Conservation (phyloP, 2,113 vertebrate species). For the Thamnophis sirtalis region DNA sequence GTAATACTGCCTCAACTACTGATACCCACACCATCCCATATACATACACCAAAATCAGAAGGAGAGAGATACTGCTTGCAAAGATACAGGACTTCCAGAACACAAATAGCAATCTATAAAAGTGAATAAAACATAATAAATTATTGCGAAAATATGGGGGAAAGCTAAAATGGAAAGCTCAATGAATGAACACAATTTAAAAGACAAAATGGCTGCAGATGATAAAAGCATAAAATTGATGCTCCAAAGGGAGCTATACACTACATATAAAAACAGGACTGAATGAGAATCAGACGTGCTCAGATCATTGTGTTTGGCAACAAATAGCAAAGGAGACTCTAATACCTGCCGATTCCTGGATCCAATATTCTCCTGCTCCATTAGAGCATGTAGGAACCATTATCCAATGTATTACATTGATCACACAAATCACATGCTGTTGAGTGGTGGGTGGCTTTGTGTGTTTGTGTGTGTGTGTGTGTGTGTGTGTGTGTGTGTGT, state of each 20-base stretch:
- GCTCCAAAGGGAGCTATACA: neutral
- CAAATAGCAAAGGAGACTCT: neutral
- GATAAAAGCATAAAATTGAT: neutral
- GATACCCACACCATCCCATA: neutral
- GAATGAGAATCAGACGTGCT: neutral
- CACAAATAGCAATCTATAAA: neutral
- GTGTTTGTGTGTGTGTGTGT: neutral
- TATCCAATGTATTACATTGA: neutral
- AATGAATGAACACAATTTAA: neutral
- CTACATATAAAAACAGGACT: neutral
- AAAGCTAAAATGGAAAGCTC: neutral
- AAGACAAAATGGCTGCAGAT: neutral
- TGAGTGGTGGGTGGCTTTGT: neutral
- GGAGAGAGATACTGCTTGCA: neutral
- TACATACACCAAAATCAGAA: neutral
- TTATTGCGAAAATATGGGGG: neutral
- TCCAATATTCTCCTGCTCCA: neutral
- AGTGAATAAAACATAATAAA: neutral
- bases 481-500: neutral
- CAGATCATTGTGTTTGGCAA: neutral
- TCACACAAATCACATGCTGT: neutral
- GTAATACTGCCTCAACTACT: neutral
- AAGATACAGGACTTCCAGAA: neutral
- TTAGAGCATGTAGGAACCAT: neutral
- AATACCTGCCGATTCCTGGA: neutral